These are phyloP conservation scores for Opisthocomus hoazin DNA, from an alignment of 2,113 vertebrate genomes.

Conservation along the genomic window DNA sequence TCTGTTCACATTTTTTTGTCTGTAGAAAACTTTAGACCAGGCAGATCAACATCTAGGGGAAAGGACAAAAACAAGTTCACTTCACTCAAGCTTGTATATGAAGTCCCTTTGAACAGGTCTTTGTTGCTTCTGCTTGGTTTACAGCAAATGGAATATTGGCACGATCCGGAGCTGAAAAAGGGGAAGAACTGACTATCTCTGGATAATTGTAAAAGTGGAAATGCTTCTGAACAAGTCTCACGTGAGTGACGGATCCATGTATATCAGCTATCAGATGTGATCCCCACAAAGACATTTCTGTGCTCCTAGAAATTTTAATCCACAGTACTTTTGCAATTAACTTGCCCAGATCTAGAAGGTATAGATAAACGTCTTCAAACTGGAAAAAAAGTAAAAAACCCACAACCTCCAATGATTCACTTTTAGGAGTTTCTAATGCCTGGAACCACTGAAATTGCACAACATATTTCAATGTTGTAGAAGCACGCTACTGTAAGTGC, in stretches of 20 bases:
- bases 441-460: neutral
- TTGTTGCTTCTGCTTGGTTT: neutral
- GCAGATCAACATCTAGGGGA: neutral
- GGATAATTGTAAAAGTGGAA: neutral
- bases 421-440: neutral
- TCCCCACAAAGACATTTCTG: neutral
- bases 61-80: neutral
- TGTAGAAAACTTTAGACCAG: neutral
- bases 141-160: neutral
- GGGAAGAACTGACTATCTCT: neutral
- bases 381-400: neutral
- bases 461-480: neutral
- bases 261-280: neutral
- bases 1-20: neutral
- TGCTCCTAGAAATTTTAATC: neutral
- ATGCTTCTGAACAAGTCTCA: neutral
- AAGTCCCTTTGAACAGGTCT: neutral
- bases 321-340: neutral
- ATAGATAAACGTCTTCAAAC: neutral
- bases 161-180: neutral
- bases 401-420: neutral
- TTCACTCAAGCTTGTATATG: neutral
- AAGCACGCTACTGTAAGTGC: neutral
- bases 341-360: neutral
- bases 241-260: neutral